Conservation (phyloP, 2,113 vertebrate genomes). For the Seriola quinqueradiata region DNA sequence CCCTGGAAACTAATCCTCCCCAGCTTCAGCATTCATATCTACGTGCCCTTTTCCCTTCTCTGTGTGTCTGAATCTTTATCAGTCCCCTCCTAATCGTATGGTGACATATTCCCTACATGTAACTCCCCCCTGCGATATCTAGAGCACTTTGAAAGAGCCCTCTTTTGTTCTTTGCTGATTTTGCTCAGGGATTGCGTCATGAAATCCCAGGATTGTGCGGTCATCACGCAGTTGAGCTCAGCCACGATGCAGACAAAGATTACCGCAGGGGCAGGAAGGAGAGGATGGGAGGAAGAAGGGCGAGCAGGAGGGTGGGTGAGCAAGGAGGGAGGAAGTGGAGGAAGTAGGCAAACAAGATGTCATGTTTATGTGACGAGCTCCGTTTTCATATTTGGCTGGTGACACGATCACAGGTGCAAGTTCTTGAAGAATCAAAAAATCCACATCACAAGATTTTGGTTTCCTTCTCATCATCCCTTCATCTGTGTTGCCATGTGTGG, state of each 20-base stretch:
- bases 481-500: slow-evolving; percentile 32
- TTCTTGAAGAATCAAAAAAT: slow-evolving; percentile 35
- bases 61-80: slow-evolving; percentile 22
- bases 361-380: not conserved
- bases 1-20: slow-evolving; percentile 27
- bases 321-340: slow-evolving; percentile 19
- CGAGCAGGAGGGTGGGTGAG: not conserved
- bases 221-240: slow-evolving; percentile 22
- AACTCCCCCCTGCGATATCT: not conserved
- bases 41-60: slow-evolving; percentile 43
- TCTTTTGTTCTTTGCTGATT: slow-evolving; percentile 63
- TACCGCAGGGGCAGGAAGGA: slow-evolving; percentile 31
- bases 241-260: slow-evolving; percentile 8
- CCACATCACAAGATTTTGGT: slow-evolving; percentile 49
- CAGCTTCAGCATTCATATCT: slow-evolving; percentile 30
- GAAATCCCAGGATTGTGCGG: slow-evolving; percentile 43
- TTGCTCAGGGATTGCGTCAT: slow-evolving; percentile 60
- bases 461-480: slow-evolving; percentile 26
- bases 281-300: slow-evolving; percentile 16
- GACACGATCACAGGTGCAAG: slow-evolving; percentile 44
- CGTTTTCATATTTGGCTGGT: slow-evolving; percentile 23
- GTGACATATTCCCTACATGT: slow-evolving; percentile 25
- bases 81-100: not conserved
- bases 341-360: slow-evolving; percentile 26
- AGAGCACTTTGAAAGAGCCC: slow-evolving; percentile 8